These are phyloP conservation scores for Bombus cullumanus DNA, from an alignment of 1,140 invertebrate genomes.

Conservation along the genomic window DNA sequence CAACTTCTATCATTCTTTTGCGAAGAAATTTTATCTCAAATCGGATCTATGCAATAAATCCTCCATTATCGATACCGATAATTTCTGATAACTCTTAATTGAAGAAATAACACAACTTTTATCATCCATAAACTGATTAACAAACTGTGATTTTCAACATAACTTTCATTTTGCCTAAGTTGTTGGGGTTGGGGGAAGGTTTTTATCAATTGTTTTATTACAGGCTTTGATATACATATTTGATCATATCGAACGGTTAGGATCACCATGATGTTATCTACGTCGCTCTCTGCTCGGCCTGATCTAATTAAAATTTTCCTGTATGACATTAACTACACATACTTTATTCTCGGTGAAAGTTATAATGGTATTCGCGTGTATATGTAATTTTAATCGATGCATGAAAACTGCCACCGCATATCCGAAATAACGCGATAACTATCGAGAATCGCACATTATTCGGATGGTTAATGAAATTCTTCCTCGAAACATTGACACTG, in stretches of 20 bases:
- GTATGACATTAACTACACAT: conserved; percentile 31
- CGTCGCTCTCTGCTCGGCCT: not conserved
- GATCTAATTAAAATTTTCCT: conserved; percentile 53
- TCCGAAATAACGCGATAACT: conserved; percentile 52
- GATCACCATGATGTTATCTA: conserved; percentile 24
- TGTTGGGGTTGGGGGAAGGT: too few species aligned
- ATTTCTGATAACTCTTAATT: not conserved
- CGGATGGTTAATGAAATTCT: conserved; percentile 37
- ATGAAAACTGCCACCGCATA: not conserved
- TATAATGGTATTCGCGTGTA: not conserved
- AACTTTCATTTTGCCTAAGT: too few species aligned
- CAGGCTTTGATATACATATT: too few species aligned
- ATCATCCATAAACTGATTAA: too few species aligned
- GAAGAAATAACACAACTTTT: too few species aligned
- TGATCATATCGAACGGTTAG: not conserved
- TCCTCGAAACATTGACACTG: conserved; percentile 20
- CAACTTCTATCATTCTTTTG: not conserved
- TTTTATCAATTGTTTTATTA: too few species aligned
- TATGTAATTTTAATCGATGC: conserved; percentile 43
- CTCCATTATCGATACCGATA: not conserved
- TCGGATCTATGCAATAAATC: not conserved
- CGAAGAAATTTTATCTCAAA: conserved; percentile 40
- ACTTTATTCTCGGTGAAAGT: conserved; percentile 34
- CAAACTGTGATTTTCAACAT: too few species aligned
- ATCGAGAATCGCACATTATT: conserved; percentile 43